Evolutionary conservation across 1,140 invertebrate species (phyloP).

Genomic region (Homarus americanus): DNA sequence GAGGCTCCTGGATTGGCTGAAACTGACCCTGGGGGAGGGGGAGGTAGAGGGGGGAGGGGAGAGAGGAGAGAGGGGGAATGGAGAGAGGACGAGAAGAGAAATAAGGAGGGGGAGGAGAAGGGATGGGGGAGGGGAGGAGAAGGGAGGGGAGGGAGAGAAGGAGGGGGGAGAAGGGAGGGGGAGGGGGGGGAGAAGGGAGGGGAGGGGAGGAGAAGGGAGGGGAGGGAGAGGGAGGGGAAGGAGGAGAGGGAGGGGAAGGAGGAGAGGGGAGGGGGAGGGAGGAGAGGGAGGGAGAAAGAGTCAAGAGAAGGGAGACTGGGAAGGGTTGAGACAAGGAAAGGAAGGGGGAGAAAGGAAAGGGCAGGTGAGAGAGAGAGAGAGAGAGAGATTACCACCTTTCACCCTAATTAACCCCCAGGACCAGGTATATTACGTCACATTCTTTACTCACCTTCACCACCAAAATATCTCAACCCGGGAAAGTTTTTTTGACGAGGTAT

Average conservation of each 20-base stretch:
- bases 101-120: background rate
- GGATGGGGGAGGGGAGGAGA: background rate
- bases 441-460: no score
- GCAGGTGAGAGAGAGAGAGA: background rate
- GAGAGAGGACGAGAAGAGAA: background rate
- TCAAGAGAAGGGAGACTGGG: background rate
- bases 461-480: no score
- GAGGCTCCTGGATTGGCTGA: background rate
- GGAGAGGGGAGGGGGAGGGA: no score
- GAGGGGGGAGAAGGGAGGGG: background rate
- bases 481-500: no score
- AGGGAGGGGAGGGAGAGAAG: background rate
- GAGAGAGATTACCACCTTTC: background rate
- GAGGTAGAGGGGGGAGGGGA: background rate
- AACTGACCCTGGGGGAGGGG: background rate
- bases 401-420: no score
- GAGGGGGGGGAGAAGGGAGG: background rate
- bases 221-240: background rate
- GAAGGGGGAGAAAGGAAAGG: background rate
- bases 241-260: background rate
- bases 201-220: no score
- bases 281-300: background rate
- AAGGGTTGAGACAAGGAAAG: background rate
- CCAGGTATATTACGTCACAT: no score
- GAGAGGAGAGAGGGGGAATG: background rate